A percentile compares a stretch with the other conserved stretches of the same genome.
Evolutionary conservation across 2,797 vertebrate species (phyloP).

Genomic region (Syngnathus acus): DNA sequence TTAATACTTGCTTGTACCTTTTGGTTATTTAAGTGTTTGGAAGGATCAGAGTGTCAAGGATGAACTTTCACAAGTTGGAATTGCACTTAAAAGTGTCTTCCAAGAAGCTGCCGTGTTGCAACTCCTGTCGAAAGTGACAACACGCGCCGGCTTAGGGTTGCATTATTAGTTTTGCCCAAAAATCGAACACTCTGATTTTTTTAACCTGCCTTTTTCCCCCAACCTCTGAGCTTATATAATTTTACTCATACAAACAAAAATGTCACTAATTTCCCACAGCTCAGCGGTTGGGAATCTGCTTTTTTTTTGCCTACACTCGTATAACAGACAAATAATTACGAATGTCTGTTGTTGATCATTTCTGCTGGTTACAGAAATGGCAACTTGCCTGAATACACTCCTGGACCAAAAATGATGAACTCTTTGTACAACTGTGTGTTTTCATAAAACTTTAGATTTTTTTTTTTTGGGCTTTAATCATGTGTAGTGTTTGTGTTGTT

Average conservation of each 20-base stretch:
- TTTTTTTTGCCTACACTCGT: conserved; percentile 1
- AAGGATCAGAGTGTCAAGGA: not conserved
- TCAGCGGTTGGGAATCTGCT: not conserved
- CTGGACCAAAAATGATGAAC: conserved; percentile 47
- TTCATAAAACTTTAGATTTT: conserved; percentile 16
- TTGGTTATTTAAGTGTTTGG: conserved; percentile 4
- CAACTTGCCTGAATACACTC: conserved; percentile 17
- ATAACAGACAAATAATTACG: conserved; percentile 10
- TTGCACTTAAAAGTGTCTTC: not conserved
- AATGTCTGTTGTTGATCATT: conserved; percentile 34
- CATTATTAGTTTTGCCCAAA: not conserved
- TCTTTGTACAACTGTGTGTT: conserved; percentile 9
- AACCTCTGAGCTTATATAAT: not conserved
- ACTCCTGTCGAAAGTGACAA: not conserved
- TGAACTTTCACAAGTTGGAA: not conserved
- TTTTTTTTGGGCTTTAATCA: not conserved
- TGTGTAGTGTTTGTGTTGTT: conserved; percentile 17
- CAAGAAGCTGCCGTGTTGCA: not conserved
- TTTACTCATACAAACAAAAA: not conserved
- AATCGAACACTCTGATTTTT: conserved; percentile 3
- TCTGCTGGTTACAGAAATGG: conserved; percentile 72
- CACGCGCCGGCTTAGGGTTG: not conserved
- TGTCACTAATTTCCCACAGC: not conserved
- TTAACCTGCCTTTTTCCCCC: conserved; percentile 4
- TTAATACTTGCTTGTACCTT: not conserved